Evolutionary conservation across 1,140 invertebrate genomes (phyloP), one percentile per base, ranked within the genome.

Genomic region (Dreissena polymorpha): DNA sequence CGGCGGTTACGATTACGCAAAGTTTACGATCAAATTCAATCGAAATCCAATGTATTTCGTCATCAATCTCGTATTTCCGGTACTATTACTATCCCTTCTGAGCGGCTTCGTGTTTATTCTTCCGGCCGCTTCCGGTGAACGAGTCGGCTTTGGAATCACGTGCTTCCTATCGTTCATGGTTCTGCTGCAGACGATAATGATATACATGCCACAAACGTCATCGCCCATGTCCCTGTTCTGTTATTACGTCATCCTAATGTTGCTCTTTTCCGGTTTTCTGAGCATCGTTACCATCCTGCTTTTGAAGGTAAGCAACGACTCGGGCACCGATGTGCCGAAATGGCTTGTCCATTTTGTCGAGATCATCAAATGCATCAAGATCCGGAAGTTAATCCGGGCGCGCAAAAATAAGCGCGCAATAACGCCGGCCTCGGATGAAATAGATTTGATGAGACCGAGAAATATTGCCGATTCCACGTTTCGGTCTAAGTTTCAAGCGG

Each of bases 241-340:
- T 51, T 83, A 83, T 53, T 83, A 83, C 73, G 81, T 83, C 63
- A 83, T 77, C 14, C 16, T 83, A 0, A 83, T 83, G 81, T 51
- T 83, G 72, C 8, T 83, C 25, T 83, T 83, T 39, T 60, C 50
- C 18, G 72, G 60, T 21, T 60, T 76, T 27, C 14, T 76, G 8
- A 76, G 64, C 25, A 53, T 83, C 25, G 39, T 64, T 0, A 83
- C 64, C 23, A 60, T 65, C 0, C 10, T 83, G 5, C 29, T 77
- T 13, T 55, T 83, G n/a, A 68, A 65, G 29, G 65, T 83, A 0
- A 70, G 76, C 67, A 27, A 69, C 29, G 63, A 75, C 25, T 29
- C 50, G 23, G 49, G 27, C 2, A 49, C 63, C 1, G 63, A 74
- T 27, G 79, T 82, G 14, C 70, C 69, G 10, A 53, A 51, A 67